Evolutionary conservation across 2,888 invertebrate genomes (phyloP).

Genomic region (Drosophila colorata): DNA sequence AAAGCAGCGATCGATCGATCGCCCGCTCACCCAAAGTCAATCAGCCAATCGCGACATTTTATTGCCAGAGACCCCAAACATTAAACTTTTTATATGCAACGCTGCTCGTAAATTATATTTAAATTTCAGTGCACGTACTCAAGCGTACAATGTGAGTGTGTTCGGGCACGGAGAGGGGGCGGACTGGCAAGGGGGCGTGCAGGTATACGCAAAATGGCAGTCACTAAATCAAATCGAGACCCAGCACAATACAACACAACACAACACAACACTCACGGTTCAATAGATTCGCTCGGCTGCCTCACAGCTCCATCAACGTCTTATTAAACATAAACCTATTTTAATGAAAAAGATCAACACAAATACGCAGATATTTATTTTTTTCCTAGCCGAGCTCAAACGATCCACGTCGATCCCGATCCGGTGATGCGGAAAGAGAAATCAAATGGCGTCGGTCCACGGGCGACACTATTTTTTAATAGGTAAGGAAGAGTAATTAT

Average conservation of each 20-base stretch:
- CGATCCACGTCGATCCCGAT: conserved; percentile 38
- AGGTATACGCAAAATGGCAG: conserved; percentile 71
- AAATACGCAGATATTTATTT: conserved; percentile 50
- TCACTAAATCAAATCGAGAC: conserved; percentile 72
- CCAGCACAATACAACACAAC: conserved; percentile 23
- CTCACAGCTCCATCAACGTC: conserved; percentile 55
- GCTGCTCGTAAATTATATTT: conserved; percentile 75
- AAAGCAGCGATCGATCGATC: conserved; percentile 23
- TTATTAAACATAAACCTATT: conserved; percentile 71
- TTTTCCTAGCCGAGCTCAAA: conserved; percentile 19
- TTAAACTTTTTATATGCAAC: conserved; percentile 56
- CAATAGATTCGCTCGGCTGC: conserved; percentile 38
- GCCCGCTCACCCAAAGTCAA: conserved; percentile 47
- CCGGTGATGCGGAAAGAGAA: conserved; percentile 59
- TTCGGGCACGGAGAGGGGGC: conserved; percentile 2
- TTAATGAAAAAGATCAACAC: conserved; percentile 68
- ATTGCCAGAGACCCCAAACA: conserved; percentile 48
- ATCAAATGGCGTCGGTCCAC: conserved; percentile 48
- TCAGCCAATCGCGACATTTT: conserved; percentile 79
- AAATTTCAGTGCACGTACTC: conserved; percentile 76
- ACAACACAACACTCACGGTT: conserved; percentile 31
- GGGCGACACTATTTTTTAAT: conserved; percentile 45
- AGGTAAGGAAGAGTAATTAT: conserved; percentile 21
- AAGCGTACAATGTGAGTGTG: conserved; percentile 63
- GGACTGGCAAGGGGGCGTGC: conserved; percentile 4